phyloP scores from a whole-genome alignment of 2,113 vertebrate genomes.

The Nothobranchius furzeri region DNA sequence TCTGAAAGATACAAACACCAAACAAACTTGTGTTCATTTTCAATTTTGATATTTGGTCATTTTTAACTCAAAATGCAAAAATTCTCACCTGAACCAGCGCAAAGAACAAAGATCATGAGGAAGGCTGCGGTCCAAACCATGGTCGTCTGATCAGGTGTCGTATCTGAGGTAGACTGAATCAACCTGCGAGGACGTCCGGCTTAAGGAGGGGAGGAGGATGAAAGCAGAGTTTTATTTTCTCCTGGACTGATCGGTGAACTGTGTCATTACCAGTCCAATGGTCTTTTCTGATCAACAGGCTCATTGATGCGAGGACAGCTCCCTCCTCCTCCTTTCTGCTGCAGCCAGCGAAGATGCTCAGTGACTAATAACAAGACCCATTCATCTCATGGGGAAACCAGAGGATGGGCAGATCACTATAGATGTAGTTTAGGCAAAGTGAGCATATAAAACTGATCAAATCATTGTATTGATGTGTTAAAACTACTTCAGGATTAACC shows the following conservation, averaged over 20 bases:
- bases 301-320: slow-evolving; percentile 66
- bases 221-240: slow-evolving; percentile 40
- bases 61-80: not conserved
- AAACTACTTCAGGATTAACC: too few relatives aligned
- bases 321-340: not conserved
- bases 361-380: slow-evolving; percentile 61
- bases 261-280: slow-evolving; percentile 67
- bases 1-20: slow-evolving; percentile 42
- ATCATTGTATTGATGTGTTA: too few relatives aligned
- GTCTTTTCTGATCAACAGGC: slow-evolving; percentile 70
- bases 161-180: slow-evolving; percentile 49
- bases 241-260: slow-evolving; percentile 53
- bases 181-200: not conserved
- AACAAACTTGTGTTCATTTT: not conserved
- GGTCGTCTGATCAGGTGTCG: slow-evolving; percentile 6
- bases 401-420: slow-evolving; percentile 32
- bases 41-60: not conserved
- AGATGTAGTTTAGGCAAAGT: not conserved
- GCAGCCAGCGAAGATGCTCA: slow-evolving; percentile 58
- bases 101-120: slow-evolving; percentile 21
- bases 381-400: slow-evolving; percentile 56
- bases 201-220: slow-evolving; percentile 49
- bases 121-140: slow-evolving; percentile 53
- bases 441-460: too few relatives aligned
- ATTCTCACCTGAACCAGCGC: slow-evolving; percentile 57